A percentile compares a stretch with the other conserved stretches of the same genome.
phyloP scores from a whole-genome alignment of 2,888 invertebrate species.

The Pyrgus malvae region DNA sequence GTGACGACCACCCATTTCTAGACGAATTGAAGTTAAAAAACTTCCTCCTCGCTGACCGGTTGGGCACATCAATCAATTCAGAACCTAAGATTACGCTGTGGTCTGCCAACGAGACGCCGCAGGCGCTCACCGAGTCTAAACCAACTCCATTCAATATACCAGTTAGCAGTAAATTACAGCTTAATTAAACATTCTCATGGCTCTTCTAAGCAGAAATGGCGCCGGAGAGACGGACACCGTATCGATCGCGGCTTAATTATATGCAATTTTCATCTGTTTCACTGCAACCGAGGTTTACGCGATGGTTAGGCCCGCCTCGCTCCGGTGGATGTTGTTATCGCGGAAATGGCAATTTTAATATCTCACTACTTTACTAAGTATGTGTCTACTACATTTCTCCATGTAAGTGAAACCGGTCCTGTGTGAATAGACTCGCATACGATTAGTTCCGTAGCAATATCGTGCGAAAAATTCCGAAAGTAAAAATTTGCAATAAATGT shows the following conservation, averaged over 20 bases:
- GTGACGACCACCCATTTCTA: slow-evolving; percentile 11
- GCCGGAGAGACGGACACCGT: slow-evolving; percentile 27
- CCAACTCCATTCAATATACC: slow-evolving; percentile 41
- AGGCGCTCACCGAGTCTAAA: slow-evolving; percentile 37
- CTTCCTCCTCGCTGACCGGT: slow-evolving; percentile 22
- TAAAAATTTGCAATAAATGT: too few species aligned
- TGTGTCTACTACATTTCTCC: too few species aligned
- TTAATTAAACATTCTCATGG: slow-evolving; percentile 60
- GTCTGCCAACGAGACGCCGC: slow-evolving; percentile 38
- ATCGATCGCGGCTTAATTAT: slow-evolving; percentile 43
- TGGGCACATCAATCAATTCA: slow-evolving; percentile 46
- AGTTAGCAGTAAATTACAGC: slow-evolving; percentile 56
- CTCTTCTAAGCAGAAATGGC: slow-evolving; percentile 30
- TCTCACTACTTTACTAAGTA: neutral
- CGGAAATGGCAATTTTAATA: slow-evolving; percentile 16
- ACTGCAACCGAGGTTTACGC: slow-evolving; percentile 39
- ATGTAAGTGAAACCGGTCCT: too few species aligned
- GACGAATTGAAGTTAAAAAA: slow-evolving; percentile 25
- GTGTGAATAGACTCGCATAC: too few species aligned
- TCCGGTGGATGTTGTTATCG: neutral
- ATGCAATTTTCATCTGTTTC: slow-evolving; percentile 52
- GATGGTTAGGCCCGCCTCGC: neutral
- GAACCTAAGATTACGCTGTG: slow-evolving; percentile 42
- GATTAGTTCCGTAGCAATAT: too few species aligned
- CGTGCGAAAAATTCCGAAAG: too few species aligned